phyloP scores from a whole-genome alignment of 1,140 invertebrate genomes.

The Oscheius sp. region DNA sequence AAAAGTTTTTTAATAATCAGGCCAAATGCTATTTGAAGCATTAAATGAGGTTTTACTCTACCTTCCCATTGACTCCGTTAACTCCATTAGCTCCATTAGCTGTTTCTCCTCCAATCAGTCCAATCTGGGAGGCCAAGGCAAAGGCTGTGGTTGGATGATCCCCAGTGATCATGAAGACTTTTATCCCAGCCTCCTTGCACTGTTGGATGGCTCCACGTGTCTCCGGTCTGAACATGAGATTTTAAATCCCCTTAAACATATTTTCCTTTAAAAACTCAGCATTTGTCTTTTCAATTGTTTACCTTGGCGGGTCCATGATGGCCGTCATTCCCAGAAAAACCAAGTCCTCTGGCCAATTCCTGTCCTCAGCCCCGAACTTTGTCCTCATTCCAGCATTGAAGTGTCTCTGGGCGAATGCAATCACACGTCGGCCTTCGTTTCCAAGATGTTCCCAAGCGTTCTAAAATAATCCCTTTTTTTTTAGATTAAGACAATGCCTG shows the following conservation, averaged over 20 bases:
- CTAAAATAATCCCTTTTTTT: conserved; percentile 12
- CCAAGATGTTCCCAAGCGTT: conserved; percentile 50
- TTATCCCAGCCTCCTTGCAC: conserved; percentile 45
- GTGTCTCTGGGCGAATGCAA: conserved; percentile 52
- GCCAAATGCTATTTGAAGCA: too few species aligned
- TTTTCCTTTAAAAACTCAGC: too few species aligned
- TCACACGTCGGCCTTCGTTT: conserved; percentile 52
- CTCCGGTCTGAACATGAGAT: conserved; percentile 40
- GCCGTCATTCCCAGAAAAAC: conserved; percentile 56
- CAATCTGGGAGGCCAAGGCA: conserved; percentile 42
- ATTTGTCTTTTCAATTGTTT: too few species aligned
- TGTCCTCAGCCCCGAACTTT: conserved; percentile 35
- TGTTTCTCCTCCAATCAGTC: conserved; percentile 24
- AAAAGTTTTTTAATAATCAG: too few species aligned
- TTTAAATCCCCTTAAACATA: background rate
- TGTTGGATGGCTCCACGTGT: conserved; percentile 49
- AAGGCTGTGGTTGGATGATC: conserved; percentile 44
- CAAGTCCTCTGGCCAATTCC: conserved; percentile 47
- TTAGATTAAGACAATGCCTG: conserved; percentile 39
- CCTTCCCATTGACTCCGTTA: conserved; percentile 1
- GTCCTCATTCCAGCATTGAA: conserved; percentile 41
- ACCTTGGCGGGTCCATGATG: conserved; percentile 57
- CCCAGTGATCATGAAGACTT: conserved; percentile 46
- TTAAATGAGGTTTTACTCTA: background rate
- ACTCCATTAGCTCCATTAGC: too few species aligned